These are phyloP conservation scores for Nyctereutes procyonoides DNA, from an alignment of 2,113 vertebrate genomes.

Conservation along the genomic window DNA sequence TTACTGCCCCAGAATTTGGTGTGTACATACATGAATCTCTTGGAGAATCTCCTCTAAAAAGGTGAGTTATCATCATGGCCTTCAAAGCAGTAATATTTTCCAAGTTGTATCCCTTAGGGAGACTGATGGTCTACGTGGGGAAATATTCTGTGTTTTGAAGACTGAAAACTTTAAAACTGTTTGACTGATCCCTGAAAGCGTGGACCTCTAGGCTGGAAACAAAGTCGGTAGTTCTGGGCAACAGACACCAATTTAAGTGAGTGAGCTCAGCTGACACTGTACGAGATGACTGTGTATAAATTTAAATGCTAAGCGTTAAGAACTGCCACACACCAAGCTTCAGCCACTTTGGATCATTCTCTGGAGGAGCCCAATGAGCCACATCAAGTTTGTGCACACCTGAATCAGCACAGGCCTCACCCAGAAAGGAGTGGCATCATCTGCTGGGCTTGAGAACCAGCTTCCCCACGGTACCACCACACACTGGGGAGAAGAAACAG, in stretches of 20 bases:
- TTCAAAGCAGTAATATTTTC: background rate
- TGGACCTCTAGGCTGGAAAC: background rate
- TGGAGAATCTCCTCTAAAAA: background rate
- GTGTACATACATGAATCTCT: background rate
- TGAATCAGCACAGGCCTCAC: background rate
- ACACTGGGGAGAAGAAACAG: background rate
- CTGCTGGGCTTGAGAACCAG: no score
- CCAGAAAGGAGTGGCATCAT: background rate
- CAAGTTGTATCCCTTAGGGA: background rate
- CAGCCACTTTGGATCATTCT: background rate
- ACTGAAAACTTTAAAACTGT: background rate
- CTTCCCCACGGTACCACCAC: accelerated
- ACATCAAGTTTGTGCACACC: background rate
- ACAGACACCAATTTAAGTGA: background rate
- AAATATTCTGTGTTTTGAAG: background rate
- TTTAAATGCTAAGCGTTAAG: background rate
- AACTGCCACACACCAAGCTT: background rate
- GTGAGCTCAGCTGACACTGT: background rate
- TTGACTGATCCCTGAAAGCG: background rate
- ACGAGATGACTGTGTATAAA: background rate
- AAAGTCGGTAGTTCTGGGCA: background rate
- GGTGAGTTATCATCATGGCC: background rate
- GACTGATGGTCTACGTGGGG: background rate
- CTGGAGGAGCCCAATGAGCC: background rate
- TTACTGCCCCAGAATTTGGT: background rate